Conservation (phyloP, 2,888 invertebrate genomes). For the Fissipunctia ypsillon region DNA sequence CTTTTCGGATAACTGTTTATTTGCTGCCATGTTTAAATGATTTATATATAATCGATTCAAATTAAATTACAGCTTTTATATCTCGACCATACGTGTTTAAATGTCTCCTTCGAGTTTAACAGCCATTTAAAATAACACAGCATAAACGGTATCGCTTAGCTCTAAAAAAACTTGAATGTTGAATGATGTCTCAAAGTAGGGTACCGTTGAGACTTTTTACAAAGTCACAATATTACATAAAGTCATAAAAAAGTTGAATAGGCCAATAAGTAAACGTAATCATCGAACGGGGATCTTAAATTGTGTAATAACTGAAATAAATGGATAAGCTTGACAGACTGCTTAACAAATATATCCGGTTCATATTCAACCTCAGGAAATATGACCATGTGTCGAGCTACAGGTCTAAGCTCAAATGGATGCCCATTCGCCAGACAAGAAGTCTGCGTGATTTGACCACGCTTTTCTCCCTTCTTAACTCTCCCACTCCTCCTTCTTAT, state of each 20-base stretch:
- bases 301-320: constrained; percentile 63
- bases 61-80: constrained; percentile 29
- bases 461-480: too few relatives aligned
- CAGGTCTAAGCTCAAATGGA: too few relatives aligned
- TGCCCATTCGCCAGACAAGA: too few relatives aligned
- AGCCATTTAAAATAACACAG: constrained; percentile 36
- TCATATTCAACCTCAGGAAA: too few relatives aligned
- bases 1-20: constrained; percentile 29
- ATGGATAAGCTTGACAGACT: too few relatives aligned
- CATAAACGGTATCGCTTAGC: constrained; percentile 39
- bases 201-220: constrained; percentile 41
- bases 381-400: too few relatives aligned
- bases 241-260: constrained; percentile 63
- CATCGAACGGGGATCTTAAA: constrained; percentile 53
- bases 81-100: constrained; percentile 26
- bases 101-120: constrained; percentile 27
- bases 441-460: too few relatives aligned
- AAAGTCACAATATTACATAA: constrained; percentile 67
- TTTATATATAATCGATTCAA: constrained; percentile 20
- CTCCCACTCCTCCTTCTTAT: too few relatives aligned
- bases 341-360: too few relatives aligned
- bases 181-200: constrained; percentile 25
- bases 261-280: constrained; percentile 66
- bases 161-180: constrained; percentile 42
- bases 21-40: constrained; percentile 29